phyloP scores from a whole-genome alignment of 2,113 vertebrate genomes.

The Ginglymostoma cirratum region DNA sequence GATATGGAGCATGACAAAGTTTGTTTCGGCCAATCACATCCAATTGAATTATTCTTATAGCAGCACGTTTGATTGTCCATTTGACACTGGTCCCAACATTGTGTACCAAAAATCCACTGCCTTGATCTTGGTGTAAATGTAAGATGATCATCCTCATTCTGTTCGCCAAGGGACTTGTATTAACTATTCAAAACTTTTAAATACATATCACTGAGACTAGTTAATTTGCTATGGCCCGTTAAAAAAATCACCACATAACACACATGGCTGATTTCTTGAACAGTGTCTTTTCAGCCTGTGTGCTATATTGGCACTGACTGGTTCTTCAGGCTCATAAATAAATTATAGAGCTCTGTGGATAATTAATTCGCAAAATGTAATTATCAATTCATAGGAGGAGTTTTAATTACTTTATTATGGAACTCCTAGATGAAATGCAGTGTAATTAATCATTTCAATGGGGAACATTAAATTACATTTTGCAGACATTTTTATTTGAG shows the following conservation, averaged over 20 bases:
- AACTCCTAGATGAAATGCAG: constrained; percentile 27
- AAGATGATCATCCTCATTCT: too few relatives aligned
- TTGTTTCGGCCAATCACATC: background rate
- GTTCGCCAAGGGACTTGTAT: background rate
- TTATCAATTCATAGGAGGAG: constrained; percentile 37
- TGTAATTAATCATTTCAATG: background rate
- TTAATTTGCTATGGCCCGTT: constrained; percentile 42
- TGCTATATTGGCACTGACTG: constrained; percentile 29
- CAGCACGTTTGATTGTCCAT: background rate
- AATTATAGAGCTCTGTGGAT: constrained; percentile 38
- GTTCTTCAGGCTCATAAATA: background rate
- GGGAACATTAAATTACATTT: background rate
- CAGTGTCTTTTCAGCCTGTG: constrained; percentile 31
- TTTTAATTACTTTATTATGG: constrained; percentile 41
- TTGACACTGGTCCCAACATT: background rate
- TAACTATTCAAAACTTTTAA: background rate
- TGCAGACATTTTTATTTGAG: background rate
- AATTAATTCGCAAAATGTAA: constrained; percentile 44
- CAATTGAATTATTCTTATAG: constrained; percentile 2
- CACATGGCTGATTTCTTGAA: constrained; percentile 34
- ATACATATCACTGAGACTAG: background rate
- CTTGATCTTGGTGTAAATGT: too few relatives aligned
- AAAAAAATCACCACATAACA: constrained; percentile 32
- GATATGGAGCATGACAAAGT: background rate
- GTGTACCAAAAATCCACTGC: background rate